These are phyloP conservation scores for Drosophila diplacantha DNA, from an alignment of 2,888 invertebrate genomes.

Conservation along the genomic window DNA sequence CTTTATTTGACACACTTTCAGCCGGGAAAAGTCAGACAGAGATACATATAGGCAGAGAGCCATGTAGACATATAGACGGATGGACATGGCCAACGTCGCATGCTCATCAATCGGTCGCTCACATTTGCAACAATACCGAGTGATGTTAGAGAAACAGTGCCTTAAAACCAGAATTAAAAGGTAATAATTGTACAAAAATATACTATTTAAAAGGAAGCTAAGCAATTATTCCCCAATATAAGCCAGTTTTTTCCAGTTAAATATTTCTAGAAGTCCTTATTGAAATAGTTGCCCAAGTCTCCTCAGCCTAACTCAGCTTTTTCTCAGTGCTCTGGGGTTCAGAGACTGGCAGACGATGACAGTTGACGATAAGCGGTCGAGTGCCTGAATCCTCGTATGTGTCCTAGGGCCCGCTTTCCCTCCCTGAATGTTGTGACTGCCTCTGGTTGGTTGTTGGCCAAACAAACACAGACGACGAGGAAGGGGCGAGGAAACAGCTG, in stretches of 20 bases:
- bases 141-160: conserved; percentile 49
- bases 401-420: background rate
- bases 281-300: background rate
- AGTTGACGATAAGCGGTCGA: conserved; percentile 54
- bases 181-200: background rate
- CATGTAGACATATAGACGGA: conserved; percentile 11
- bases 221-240: too few relatives aligned
- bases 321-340: conserved; percentile 11
- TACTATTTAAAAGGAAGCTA: background rate
- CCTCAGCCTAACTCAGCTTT: background rate
- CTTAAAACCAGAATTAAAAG: background rate
- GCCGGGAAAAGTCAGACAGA: conserved; percentile 22
- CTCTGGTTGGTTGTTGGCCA: conserved; percentile 52
- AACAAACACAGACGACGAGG: conserved; percentile 25
- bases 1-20: conserved; percentile 73
- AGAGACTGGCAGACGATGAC: conserved; percentile 60
- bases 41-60: conserved; percentile 8
- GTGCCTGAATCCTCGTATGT: conserved; percentile 30
- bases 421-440: conserved; percentile 53
- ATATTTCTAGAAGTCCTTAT: background rate
- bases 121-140: conserved; percentile 36
- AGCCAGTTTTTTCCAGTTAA: too few relatives aligned
- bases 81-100: conserved; percentile 24
- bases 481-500: background rate
- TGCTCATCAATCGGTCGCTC: conserved; percentile 62